phyloP scores from a whole-genome alignment of 1,140 invertebrate species.

The Stegodyphus mimosarum region DNA sequence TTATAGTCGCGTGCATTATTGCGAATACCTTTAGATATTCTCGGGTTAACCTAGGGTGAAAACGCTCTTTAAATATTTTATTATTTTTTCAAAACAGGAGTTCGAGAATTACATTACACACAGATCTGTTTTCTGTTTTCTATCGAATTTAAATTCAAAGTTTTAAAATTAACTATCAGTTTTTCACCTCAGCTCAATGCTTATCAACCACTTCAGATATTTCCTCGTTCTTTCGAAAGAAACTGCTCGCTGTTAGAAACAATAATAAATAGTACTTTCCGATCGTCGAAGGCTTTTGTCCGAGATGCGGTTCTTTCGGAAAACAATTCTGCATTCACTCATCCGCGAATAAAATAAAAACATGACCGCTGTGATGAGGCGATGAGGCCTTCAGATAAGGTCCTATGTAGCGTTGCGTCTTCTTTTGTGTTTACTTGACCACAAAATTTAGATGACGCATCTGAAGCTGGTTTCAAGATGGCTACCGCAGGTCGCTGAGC shows the following conservation, averaged over 20 bases:
- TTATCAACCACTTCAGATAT: neutral
- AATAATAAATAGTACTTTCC: too few relatives aligned
- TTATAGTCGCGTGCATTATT: too few relatives aligned
- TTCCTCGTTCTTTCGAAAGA: neutral
- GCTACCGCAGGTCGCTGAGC: constrained; percentile 38
- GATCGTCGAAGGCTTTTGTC: neutral
- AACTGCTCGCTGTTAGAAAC: too few relatives aligned
- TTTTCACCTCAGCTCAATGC: neutral
- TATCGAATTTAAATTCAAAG: neutral
- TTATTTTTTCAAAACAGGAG: too few relatives aligned
- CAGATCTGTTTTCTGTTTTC: neutral
- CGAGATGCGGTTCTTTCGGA: neutral
- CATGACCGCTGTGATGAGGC: neutral
- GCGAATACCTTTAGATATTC: too few relatives aligned
- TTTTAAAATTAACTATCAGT: neutral
- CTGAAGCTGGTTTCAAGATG: constrained; percentile 2
- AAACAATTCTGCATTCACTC: neutral
- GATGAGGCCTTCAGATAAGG: constrained; percentile 23
- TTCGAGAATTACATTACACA: too few relatives aligned
- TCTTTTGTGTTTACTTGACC: constrained; percentile 52
- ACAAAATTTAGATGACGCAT: constrained; percentile 43
- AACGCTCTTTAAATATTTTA: too few relatives aligned
- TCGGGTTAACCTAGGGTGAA: too few relatives aligned
- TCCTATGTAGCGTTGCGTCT: constrained; percentile 1
- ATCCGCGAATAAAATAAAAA: constrained; percentile 1